Base-by-base conservation (phyloP, 2,113 vertebrate species). In the Isurus oxyrinchus region DNA sequence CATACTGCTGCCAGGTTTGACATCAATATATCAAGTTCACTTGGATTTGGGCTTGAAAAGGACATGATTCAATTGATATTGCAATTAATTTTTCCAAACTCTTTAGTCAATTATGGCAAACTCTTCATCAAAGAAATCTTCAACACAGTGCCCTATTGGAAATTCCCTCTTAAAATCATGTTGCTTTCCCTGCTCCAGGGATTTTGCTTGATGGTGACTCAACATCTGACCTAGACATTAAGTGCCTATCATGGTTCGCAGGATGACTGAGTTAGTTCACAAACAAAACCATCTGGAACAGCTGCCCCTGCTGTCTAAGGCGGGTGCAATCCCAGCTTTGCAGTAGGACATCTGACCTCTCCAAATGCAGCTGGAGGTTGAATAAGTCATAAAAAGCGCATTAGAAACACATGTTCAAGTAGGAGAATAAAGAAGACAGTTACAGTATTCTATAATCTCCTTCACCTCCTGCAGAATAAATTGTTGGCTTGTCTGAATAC, bases 341-440 rank as follows among this genome's bases (percentile, higher is more conserved):
- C 55, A 31, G 55, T 91, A 0, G 87, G 53, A 91, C 87, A 35
- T 31, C 87, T 57, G 55, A 91, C 87, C 53, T 91, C 1, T 57
- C 23, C 53, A 55, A 49, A 88, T 88, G 6, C 86, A 59, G 55
- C 27, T 91, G 1, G 87, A 59, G 53, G 11, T 57, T 59, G 53
- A 13, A 21, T 59, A 59, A 57, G 53, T 91, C 8, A 88, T 88
- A 91, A 91, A 91, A 59, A 14, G 10, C 27, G 5, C 55, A 91
- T 57, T 57, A 35, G 55, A 91, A 91, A 55, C 87, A 91, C 53
- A 55, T 91, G 87, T 91, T 35, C 11, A 91, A 57, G 11, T 0
- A 59, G 57, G 87, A 91, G 87, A 91, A 91, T 57, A 35, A 91
- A 90, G 87, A 55, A 91, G 53, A 57, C 53, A 57, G 87, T 57